Base-by-base conservation (phyloP, 2,888 invertebrate species). In the Drosophila nigricruria region DNA sequence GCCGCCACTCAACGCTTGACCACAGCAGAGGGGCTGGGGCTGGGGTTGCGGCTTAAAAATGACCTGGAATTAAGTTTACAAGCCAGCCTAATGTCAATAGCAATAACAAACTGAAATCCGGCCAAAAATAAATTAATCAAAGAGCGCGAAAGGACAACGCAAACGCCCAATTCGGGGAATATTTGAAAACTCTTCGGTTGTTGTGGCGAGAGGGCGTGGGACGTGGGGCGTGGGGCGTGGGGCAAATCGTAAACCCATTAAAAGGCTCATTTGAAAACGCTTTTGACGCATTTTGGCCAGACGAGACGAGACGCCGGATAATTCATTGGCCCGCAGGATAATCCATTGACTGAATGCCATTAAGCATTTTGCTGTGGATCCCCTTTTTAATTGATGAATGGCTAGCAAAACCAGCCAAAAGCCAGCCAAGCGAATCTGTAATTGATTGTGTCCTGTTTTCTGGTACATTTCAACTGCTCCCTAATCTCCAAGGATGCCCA, bases 201-300 rank as follows among this genome's bases (percentile, higher is more conserved):
- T 47, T 77, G 71, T 68, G 70, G 61, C 54, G 5, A 2, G 47
- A 3, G 47, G 18, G n/a, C n/a, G n/a, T n/a, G n/a, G n/a, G n/a
- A n/a, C n/a, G n/a, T n/a, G n/a, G n/a, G n/a, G n/a, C n/a, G n/a
- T n/a, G 18, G 6, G 4, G 9, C 12, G 67, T 38, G 25, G 23
- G n/a, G 67, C 59, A 71, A 85, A 82, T 90, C 77, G 89, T 77
- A 75, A 83, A 81, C 72, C 84, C 84, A 85, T 90, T 86, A 83
- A 86, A 89, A 86, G 85, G 87, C 87, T 86, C 89, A 85, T 85
- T 85, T 86, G 69, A 70, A 80, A 80, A 63, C 71, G 90, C 89
- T 88, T 85, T 88, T 73, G 87, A 82, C 78, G 87, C 89, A 67
- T 73, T 74, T 74, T 54, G 53, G 40, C 49, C 60, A 38, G 56